Conservation (phyloP, 1,140 invertebrate genomes). For the Babylonia areolata region DNA sequence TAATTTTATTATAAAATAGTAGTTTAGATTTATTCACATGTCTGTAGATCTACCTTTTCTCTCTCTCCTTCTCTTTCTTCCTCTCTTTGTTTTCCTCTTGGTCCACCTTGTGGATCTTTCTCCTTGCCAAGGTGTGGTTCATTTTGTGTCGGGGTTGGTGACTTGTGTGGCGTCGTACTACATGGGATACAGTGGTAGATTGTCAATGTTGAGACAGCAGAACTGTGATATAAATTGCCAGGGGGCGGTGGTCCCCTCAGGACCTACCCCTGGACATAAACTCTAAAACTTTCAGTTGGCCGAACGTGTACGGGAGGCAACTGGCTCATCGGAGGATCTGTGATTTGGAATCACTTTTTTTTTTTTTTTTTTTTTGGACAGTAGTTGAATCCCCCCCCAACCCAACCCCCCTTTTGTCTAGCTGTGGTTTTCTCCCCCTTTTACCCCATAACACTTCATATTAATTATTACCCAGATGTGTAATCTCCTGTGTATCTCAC, state of each 20-base stretch:
- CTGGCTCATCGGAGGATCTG: conserved; percentile 41
- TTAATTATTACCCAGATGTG: background rate
- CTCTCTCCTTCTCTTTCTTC: no score
- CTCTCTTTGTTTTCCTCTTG: background rate
- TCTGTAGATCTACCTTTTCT: no score
- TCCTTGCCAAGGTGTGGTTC: background rate
- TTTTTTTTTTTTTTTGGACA: background rate
- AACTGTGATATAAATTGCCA: conserved; percentile 29
- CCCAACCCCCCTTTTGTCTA: background rate
- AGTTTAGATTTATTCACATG: no score
- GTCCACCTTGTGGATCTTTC: no score
- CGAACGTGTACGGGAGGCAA: conserved; percentile 4
- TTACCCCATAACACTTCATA: background rate
- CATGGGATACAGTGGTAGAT: conserved; percentile 23
- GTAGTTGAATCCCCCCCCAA: conserved; percentile 16
- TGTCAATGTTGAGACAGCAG: conserved; percentile 27
- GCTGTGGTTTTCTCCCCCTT: background rate
- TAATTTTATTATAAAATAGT: no score
- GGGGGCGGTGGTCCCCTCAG: background rate
- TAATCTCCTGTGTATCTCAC: background rate
- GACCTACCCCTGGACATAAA: background rate
- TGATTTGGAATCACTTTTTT: conserved; percentile 37
- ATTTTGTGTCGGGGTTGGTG: background rate
- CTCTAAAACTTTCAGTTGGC: conserved; percentile 20
- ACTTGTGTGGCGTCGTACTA: conserved; percentile 3